Conservation (phyloP, 2,888 invertebrate genomes). For the Gastracanthus pulcherrimus region DNA sequence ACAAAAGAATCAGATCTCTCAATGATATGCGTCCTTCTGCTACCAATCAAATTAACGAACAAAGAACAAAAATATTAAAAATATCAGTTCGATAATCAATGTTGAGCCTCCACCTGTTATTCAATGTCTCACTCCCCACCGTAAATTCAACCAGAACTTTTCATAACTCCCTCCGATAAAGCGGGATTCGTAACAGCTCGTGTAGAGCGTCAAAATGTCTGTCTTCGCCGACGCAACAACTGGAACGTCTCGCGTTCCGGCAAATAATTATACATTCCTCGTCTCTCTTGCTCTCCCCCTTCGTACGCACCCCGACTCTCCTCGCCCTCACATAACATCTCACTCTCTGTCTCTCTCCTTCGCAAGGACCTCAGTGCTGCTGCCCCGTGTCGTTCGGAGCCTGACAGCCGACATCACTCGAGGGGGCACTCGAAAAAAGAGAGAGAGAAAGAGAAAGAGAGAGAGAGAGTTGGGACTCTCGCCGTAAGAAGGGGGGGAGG, state of each 20-base stretch:
- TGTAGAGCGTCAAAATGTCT: background rate
- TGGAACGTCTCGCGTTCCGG: background rate
- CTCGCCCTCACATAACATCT: slow-evolving; percentile 4
- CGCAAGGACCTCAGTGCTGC: slow-evolving; percentile 27
- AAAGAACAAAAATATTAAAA: too few species aligned
- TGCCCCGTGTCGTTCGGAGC: too few species aligned
- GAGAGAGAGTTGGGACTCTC: slow-evolving; percentile 29
- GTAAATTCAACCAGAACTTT: background rate
- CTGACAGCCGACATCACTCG: slow-evolving; percentile 52
- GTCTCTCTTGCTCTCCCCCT: slow-evolving; percentile 9
- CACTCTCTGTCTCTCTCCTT: slow-evolving; percentile 34
- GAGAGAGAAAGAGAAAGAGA: slow-evolving; percentile 27
- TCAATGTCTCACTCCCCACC: too few species aligned
- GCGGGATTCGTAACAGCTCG: background rate
- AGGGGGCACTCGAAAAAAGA: slow-evolving; percentile 45
- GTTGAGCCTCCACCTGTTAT: too few species aligned
- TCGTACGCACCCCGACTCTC: too few species aligned
- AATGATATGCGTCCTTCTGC: too few species aligned
- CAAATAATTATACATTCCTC: slow-evolving; percentile 39
- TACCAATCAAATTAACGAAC: too few species aligned
- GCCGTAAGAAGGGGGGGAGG: too few species aligned
- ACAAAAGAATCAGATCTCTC: too few species aligned
- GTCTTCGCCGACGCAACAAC: background rate
- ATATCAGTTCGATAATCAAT: too few species aligned
- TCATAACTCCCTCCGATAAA: background rate